Evolutionary conservation across 2,113 vertebrate genomes (phyloP).

Genomic region (Dasypus novemcinctus): DNA sequence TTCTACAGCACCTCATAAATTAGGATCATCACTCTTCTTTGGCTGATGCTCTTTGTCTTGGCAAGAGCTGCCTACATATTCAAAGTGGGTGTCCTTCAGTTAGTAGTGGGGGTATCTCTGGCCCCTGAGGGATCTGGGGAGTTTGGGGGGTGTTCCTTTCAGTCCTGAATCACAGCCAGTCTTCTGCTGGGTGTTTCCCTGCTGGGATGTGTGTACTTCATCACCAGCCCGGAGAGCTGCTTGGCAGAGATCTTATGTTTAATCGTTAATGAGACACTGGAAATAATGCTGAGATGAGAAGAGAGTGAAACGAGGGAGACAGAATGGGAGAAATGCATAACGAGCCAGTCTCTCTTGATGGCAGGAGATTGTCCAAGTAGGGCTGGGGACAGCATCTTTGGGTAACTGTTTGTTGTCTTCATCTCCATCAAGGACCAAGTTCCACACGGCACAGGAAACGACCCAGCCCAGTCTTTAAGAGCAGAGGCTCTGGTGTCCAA

Average conservation of each 20-base stretch:
- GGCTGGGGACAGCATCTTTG: not conserved
- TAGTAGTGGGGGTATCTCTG: not conserved
- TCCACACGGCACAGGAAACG: not conserved
- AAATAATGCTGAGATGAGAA: not conserved
- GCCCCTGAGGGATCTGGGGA: not conserved
- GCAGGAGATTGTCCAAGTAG: not conserved
- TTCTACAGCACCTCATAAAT: conserved; percentile 59
- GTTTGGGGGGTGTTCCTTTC: not conserved
- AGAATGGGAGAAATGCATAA: not conserved
- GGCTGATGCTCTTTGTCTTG: not conserved
- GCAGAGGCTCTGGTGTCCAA: not conserved
- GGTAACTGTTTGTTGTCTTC: not conserved
- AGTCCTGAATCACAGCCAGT: not conserved
- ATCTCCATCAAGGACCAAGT: not conserved
- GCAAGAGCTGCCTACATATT: not conserved
- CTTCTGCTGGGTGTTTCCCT: not conserved
- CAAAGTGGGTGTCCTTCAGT: not conserved
- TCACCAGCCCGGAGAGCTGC: not conserved
- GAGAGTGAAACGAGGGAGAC: not conserved
- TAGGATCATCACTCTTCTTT: conserved; percentile 8
- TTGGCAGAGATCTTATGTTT: not conserved
- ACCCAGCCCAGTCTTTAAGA: not conserved
- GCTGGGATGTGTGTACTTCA: not conserved
- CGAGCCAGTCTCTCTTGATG: not conserved
- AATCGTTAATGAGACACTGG: not conserved